Conservation (phyloP, 2,797 vertebrate species). For the Siniperca undulata region DNA sequence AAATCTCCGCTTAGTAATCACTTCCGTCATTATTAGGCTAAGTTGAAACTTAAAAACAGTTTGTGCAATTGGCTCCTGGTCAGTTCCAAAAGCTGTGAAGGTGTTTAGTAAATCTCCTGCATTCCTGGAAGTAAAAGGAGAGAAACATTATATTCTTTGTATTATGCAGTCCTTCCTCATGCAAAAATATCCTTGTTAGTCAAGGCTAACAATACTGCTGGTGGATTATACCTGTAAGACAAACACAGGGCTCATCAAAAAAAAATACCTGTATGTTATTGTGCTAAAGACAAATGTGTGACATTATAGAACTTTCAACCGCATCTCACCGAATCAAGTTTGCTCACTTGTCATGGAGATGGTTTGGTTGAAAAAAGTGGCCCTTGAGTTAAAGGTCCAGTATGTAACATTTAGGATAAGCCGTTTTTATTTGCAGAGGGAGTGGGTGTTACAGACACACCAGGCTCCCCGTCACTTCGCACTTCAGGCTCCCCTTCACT, state of each 20-base stretch:
- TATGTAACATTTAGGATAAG: no score
- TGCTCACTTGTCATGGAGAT: neutral
- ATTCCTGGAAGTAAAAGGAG: neutral
- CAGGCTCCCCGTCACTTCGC: no score
- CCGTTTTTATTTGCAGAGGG: no score
- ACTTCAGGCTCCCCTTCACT: no score
- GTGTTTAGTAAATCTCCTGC: neutral
- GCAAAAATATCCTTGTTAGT: neutral
- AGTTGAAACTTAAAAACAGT: neutral
- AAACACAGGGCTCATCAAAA: constrained; percentile 6
- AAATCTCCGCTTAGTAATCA: neutral
- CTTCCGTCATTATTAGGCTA: neutral
- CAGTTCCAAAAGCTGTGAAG: neutral
- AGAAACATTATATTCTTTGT: neutral
- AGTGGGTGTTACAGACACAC: no score
- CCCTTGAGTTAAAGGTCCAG: no score
- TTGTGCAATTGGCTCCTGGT: neutral
- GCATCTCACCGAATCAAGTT: neutral
- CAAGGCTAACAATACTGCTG: constrained; percentile 3
- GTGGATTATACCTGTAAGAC: constrained; percentile 12
- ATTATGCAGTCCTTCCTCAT: neutral
- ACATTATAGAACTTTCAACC: neutral
- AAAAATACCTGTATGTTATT: neutral
- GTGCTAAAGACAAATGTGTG: neutral
- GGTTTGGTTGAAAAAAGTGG: neutral